phyloP scores from a whole-genome alignment of 2,888 invertebrate genomes.

The Argyresthia albistria region DNA sequence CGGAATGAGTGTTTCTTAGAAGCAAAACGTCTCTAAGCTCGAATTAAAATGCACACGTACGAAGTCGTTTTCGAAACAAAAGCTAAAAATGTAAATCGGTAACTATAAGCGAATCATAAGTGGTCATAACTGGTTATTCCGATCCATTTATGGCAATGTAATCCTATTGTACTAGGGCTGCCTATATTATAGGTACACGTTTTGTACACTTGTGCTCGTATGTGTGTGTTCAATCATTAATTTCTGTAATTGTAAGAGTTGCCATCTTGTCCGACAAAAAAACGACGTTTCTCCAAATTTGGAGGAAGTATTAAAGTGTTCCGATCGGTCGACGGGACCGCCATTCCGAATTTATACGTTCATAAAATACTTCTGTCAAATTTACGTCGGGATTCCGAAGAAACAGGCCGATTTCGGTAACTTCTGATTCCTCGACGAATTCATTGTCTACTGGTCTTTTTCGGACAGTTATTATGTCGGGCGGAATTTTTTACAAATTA shows the following conservation, averaged over 20 bases:
- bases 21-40: constrained; percentile 23
- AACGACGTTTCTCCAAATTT: constrained; percentile 52
- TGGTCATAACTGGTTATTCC: constrained; percentile 62
- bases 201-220: constrained; percentile 11
- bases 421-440: constrained; percentile 57
- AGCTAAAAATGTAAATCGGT: constrained; percentile 56
- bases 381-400: constrained; percentile 55
- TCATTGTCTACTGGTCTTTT: constrained; percentile 50
- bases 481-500: constrained; percentile 6
- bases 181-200: constrained; percentile 16
- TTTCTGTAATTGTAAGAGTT: constrained; percentile 65
- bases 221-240: constrained; percentile 62
- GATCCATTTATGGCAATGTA: constrained; percentile 59
- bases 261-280: constrained; percentile 50
- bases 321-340: constrained; percentile 40
- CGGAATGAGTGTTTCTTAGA: no score
- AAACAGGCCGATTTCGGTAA: constrained; percentile 31
- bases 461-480: constrained; percentile 49
- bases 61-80: constrained; percentile 55
- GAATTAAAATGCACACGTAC: constrained; percentile 57
- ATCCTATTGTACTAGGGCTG: constrained; percentile 59
- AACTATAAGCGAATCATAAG: constrained; percentile 51
- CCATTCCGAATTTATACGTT: constrained; percentile 63
- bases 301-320: constrained; percentile 36
- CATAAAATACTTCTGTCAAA: constrained; percentile 70